Evolutionary conservation across 1,140 invertebrate genomes (phyloP).

Genomic region (Bombus fervidus): DNA sequence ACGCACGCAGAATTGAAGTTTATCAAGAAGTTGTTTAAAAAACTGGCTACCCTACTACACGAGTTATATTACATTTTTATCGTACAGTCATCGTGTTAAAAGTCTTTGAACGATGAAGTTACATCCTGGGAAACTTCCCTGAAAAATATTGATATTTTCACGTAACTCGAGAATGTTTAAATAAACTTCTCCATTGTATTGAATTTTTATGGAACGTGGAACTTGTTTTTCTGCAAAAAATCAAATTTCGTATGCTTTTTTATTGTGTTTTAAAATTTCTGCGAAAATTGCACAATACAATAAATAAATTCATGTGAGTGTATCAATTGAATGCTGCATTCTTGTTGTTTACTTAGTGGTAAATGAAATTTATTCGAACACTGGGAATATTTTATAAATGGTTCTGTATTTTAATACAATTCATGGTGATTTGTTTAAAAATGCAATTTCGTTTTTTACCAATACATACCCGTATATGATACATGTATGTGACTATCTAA

Average conservation of each 20-base stretch:
- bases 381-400: not conserved
- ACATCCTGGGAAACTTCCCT: not conserved
- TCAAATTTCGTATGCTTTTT: not conserved
- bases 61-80: too few species aligned
- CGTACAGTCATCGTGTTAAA: too few species aligned
- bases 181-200: not conserved
- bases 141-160: not conserved
- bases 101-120: too few species aligned
- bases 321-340: not conserved
- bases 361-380: not conserved
- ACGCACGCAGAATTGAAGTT: too few species aligned
- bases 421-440: not conserved
- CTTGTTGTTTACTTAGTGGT: not conserved
- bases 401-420: too few species aligned
- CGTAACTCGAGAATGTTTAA: not conserved
- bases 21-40: too few species aligned
- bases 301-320: not conserved
- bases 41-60: too few species aligned
- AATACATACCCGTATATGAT: not conserved
- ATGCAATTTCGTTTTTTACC: not conserved
- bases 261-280: not conserved
- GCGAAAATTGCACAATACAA: not conserved
- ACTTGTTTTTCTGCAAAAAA: not conserved
- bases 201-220: not conserved
- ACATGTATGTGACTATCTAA: too few species aligned